These are phyloP conservation scores for Drosophila chauvacae DNA, from an alignment of 1,140 invertebrate genomes.

Conservation along the genomic window DNA sequence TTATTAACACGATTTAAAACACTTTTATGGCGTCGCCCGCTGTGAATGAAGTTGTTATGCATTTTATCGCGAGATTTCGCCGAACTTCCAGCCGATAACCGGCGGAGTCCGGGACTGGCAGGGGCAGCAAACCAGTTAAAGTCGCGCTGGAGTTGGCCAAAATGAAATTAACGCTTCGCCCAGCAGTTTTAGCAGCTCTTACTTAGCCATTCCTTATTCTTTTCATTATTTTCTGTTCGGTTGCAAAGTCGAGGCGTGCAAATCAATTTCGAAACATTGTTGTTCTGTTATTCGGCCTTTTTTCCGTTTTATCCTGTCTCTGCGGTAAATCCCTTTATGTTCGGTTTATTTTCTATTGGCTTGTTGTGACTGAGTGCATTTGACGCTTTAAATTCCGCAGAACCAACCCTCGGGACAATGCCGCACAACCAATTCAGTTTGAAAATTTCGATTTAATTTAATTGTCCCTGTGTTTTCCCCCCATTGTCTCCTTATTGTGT, in stretches of 20 bases:
- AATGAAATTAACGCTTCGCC: constrained; percentile 79
- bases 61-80: constrained; percentile 82
- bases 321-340: constrained; percentile 38
- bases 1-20: constrained; percentile 84
- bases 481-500: constrained; percentile 38
- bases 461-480: constrained; percentile 68
- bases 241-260: constrained; percentile 58
- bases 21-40: constrained; percentile 83
- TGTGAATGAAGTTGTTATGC: constrained; percentile 84
- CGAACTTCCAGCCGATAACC: constrained; percentile 51
- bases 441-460: constrained; percentile 79
- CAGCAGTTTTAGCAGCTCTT: constrained; percentile 76
- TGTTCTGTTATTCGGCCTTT: constrained; percentile 1
- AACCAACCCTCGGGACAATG: constrained; percentile 50
- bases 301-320: background rate
- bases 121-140: constrained; percentile 42
- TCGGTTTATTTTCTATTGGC: constrained; percentile 43
- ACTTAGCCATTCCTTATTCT: constrained; percentile 55
- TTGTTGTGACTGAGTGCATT: constrained; percentile 77
- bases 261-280: constrained; percentile 62
- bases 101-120: background rate
- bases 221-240: constrained; percentile 23
- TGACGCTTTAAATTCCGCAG: constrained; percentile 78
- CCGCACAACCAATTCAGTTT: constrained; percentile 50
- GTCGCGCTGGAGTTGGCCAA: constrained; percentile 23